A percentile compares a stretch with the other conserved stretches of the same genome.
Conservation (phyloP, 2,113 vertebrate genomes). For the Actenoides lindsayi region DNA sequence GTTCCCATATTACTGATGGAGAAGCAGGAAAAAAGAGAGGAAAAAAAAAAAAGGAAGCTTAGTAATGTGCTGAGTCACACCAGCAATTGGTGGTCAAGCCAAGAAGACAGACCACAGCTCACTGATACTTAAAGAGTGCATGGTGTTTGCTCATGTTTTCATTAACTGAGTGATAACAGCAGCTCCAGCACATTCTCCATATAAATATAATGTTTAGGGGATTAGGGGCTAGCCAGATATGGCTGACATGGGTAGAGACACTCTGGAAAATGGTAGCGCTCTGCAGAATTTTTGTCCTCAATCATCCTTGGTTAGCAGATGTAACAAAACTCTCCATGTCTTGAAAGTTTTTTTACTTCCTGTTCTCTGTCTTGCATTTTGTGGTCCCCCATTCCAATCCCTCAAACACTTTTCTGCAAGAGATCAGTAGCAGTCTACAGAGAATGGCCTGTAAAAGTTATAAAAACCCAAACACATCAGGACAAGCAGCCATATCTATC, state of each 20-base stretch:
- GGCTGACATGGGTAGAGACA: not conserved
- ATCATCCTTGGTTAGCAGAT: not conserved
- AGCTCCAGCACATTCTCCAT: not conserved
- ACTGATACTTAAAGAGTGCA: not conserved
- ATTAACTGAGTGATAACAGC: not conserved
- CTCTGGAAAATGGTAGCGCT: not conserved
- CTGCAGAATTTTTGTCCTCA: not conserved
- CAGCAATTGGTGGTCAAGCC: not conserved
- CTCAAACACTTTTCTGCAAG: not conserved
- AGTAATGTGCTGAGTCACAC: not conserved
- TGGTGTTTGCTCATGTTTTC: not conserved
- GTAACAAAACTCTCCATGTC: not conserved
- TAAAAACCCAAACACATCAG: not conserved
- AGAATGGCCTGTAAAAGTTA: not conserved
- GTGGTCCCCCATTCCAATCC: not conserved
- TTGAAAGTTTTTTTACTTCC: not conserved
- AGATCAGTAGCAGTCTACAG: not conserved
- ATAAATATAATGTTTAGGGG: not conserved
- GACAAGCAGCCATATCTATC: not conserved
- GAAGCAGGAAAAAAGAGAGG: not conserved
- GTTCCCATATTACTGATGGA: not conserved
- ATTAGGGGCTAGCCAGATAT: not conserved
- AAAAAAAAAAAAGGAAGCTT: not conserved
- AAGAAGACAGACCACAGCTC: not conserved
- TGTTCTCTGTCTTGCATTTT: not conserved